phyloP scores from a whole-genome alignment of 2,888 invertebrate species.

The Stenurella melanura region DNA sequence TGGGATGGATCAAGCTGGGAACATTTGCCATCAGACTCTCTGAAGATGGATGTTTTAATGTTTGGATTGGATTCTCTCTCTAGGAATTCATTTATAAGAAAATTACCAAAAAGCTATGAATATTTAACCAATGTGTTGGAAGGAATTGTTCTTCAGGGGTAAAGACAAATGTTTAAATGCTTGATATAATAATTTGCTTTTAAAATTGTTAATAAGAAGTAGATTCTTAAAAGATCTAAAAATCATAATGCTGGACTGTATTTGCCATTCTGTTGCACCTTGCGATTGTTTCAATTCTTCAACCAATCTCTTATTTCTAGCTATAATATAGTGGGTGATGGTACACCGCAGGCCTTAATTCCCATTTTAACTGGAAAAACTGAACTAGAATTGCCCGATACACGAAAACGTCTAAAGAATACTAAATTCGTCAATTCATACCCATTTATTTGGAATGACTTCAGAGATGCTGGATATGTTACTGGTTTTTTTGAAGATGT shows the following conservation, averaged over 20 bases:
- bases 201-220: too few species aligned
- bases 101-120: conserved; percentile 84
- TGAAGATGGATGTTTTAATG: conserved; percentile 85
- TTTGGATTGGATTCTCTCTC: conserved; percentile 94
- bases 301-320: conserved; percentile 59
- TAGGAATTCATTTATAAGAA: conserved; percentile 85
- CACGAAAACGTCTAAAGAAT: conserved; percentile 80
- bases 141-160: conserved; percentile 82
- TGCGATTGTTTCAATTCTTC: too few species aligned
- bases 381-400: conserved; percentile 92
- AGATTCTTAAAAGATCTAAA: too few species aligned
- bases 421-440: conserved; percentile 83
- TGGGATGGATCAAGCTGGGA: conserved; percentile 74
- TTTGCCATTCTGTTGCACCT: too few species aligned
- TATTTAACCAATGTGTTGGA: conserved; percentile 79
- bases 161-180: conserved; percentile 54
- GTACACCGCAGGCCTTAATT: conserved; percentile 90
- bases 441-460: conserved; percentile 91
- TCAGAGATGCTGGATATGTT: conserved; percentile 81
- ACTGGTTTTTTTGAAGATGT: conserved; percentile 93
- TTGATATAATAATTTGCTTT: too few species aligned
- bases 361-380: conserved; percentile 90
- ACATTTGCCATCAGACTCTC: conserved; percentile 72
- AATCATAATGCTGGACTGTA: too few species aligned
- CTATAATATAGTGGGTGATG: conserved; percentile 90